Evolutionary conservation across 2,797 vertebrate genomes (phyloP), one percentile per base, ranked within the genome.

Genomic region (Schizopygopsis malacanthus): DNA sequence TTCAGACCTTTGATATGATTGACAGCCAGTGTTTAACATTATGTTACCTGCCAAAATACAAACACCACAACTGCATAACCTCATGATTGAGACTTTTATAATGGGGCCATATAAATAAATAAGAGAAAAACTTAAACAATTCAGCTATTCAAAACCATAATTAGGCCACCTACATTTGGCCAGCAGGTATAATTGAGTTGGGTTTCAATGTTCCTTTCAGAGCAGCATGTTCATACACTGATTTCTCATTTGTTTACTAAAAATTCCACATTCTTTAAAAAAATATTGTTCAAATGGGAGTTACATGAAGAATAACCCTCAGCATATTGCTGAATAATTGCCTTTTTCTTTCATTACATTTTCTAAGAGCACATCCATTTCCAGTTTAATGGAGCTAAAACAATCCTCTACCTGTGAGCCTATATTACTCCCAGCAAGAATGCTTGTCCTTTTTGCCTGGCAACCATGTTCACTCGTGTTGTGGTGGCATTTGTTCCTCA

Each of bases 221-320:
- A 63, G 45, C 61, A 54, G 33, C 82, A 43, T 77, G 72, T 54
- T 54, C 28, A 22, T 77, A 41, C 47, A 18, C 73, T 20, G 45
- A 84, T 67, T 77, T 83, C 20, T 59, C 33, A 70, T 56, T 77
- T 77, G 33, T 84, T 84, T 77, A 54, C 82, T 28, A 54, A 77
- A 67, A 33, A 33, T 72, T 5, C 12, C 61, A 33, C 79, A 47
- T 13, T 33, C 45, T 8, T 33, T 33, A 45, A 80, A 25, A 10
- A 20, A 37, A 7, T 82, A 83, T 89, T 87, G 86, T 85, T 71
- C 61, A 86, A 90, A 90, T 83, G 90, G 84, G 86, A 83, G 87
- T 20, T 63, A 6, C 75, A 77, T 56, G 56, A 87, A 65, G 72
- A 71, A 75, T 79, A 65, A 65, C 41, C 45, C 79, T 75, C 37